These are phyloP conservation scores for Otolemur garnettii DNA, from an alignment of 2,113 vertebrate species.

Conservation along the genomic window DNA sequence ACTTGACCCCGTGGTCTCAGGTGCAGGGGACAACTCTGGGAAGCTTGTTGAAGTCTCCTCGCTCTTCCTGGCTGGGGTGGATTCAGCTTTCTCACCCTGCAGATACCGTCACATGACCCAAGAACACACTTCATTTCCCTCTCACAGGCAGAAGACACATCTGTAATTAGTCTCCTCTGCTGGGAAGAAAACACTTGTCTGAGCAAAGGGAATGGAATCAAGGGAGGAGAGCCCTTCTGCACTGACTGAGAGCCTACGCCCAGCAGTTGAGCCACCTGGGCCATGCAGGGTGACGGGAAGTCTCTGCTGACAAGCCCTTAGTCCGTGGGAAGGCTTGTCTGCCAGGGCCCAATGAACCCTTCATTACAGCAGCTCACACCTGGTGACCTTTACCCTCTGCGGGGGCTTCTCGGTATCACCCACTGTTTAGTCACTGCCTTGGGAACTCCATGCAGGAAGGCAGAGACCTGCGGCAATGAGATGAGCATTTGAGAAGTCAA, in stretches of 20 bases:
- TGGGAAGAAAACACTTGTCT: background rate
- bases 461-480: background rate
- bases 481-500: background rate
- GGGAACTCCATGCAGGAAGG: background rate
- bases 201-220: background rate
- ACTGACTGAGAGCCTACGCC: background rate
- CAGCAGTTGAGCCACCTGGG: background rate
- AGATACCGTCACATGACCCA: background rate
- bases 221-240: background rate
- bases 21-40: no score
- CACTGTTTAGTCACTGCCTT: background rate
- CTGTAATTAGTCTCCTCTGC: background rate
- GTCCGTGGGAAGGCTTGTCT: background rate
- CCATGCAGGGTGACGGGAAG: background rate
- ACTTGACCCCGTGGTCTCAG: background rate
- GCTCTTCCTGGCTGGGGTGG: background rate
- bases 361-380: background rate
- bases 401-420: background rate
- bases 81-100: background rate
- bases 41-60: background rate
- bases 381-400: background rate
- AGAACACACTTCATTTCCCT: background rate
- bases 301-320: background rate
- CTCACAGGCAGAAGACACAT: background rate
- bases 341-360: slow-evolving; percentile 52